These are phyloP conservation scores for Nothura maculosa DNA, from an alignment of 2,797 vertebrate genomes.

Conservation along the genomic window DNA sequence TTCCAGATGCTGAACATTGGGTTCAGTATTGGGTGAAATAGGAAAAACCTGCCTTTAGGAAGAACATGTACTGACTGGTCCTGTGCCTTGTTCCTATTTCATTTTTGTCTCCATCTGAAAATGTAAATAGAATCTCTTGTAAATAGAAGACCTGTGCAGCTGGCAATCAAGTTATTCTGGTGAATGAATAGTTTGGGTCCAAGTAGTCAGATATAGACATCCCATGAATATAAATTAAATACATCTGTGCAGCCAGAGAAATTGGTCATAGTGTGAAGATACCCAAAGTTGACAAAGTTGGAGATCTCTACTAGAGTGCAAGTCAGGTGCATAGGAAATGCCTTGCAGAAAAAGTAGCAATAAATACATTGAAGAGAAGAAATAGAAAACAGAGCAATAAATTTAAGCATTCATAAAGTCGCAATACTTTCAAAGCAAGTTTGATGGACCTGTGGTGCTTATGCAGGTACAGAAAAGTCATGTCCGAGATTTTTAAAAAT, in stretches of 20 bases:
- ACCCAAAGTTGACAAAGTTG: slow-evolving; percentile 1
- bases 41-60: neutral
- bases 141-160: neutral
- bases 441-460: neutral
- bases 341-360: slow-evolving; percentile 19
- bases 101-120: slow-evolving; percentile 14
- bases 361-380: slow-evolving; percentile 11
- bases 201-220: neutral
- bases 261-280: neutral
- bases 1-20: neutral
- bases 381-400: neutral
- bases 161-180: neutral
- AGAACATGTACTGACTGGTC: neutral
- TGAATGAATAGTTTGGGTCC: neutral
- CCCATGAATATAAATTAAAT: slow-evolving; percentile 13
- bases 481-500: neutral
- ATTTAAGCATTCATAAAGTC: neutral
- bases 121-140: neutral
- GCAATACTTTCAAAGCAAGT: neutral
- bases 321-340: slow-evolving; percentile 13
- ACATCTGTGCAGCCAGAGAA: neutral
- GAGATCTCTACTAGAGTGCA: neutral
- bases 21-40: neutral
- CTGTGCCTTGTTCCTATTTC: neutral
- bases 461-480: neutral